phyloP scores from a whole-genome alignment of 2,888 invertebrate genomes.

The Caradrina kadenii region DNA sequence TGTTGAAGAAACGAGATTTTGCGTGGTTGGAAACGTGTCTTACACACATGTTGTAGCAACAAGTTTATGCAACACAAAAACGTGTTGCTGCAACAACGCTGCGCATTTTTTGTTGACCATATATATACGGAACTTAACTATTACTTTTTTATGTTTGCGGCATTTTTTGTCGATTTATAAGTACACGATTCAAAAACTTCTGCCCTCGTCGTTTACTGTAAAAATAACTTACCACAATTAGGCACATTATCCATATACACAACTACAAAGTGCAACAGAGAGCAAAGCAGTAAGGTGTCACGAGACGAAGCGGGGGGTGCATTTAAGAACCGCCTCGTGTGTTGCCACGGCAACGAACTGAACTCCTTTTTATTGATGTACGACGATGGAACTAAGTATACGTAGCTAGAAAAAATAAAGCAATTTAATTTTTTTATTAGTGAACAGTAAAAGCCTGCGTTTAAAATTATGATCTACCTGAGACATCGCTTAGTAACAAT shows the following conservation, averaged over 20 bases:
- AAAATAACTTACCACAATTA: slow-evolving; percentile 69
- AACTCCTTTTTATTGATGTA: slow-evolving; percentile 75
- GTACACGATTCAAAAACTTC: neutral
- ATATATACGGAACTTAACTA: too few relatives aligned
- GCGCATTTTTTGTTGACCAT: too few relatives aligned
- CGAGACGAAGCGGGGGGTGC: slow-evolving; percentile 92
- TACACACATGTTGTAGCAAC: too few relatives aligned
- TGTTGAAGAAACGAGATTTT: too few relatives aligned
- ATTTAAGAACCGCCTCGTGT: slow-evolving; percentile 91
- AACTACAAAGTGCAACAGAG: slow-evolving; percentile 81
- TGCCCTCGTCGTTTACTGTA: neutral
- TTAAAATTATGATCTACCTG: neutral
- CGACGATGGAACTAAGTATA: slow-evolving; percentile 78
- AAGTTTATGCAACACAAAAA: too few relatives aligned
- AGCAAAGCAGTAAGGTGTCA: slow-evolving; percentile 91
- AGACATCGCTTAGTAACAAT: too few relatives aligned
- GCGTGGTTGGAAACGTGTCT: too few relatives aligned
- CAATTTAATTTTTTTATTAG: slow-evolving; percentile 1
- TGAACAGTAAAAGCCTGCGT: neutral
- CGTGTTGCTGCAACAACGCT: too few relatives aligned
- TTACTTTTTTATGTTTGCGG: too few relatives aligned
- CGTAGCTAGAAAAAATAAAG: slow-evolving; percentile 78
- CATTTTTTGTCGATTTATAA: too few relatives aligned
- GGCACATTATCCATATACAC: slow-evolving; percentile 82
- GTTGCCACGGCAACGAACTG: slow-evolving; percentile 91